Conservation (phyloP, 2,113 vertebrate genomes). For the Podiceps cristatus region DNA sequence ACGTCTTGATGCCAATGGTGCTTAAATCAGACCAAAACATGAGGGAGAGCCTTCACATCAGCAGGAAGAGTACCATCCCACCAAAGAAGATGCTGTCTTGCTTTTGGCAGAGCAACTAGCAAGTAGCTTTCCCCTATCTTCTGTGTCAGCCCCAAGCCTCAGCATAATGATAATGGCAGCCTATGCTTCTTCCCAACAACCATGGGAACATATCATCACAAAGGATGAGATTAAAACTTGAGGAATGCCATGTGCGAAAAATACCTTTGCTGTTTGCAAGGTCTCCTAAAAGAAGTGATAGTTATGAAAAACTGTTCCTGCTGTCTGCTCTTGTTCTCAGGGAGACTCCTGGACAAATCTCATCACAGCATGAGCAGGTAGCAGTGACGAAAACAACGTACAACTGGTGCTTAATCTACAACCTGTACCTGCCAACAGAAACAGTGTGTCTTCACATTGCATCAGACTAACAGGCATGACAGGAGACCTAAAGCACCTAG, state of each 20-base stretch:
- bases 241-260: neutral
- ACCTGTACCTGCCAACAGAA: neutral
- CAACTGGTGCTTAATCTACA: neutral
- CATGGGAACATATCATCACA: neutral
- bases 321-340: neutral
- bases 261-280: neutral
- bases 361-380: neutral
- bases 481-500: neutral
- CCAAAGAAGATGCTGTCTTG: neutral
- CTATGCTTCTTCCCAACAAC: neutral
- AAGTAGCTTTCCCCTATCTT: neutral
- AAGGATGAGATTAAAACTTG: neutral
- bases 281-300: neutral
- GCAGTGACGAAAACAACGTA: neutral
- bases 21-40: neutral
- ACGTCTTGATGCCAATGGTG: accelerated
- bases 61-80: neutral
- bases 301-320: neutral
- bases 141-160: neutral
- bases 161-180: neutral
- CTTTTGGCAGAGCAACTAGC: neutral
- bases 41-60: neutral
- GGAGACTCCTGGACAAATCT: neutral
- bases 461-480: neutral
- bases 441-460: neutral